Conservation (phyloP, 2,113 vertebrate genomes). For the Aix galericulata region DNA sequence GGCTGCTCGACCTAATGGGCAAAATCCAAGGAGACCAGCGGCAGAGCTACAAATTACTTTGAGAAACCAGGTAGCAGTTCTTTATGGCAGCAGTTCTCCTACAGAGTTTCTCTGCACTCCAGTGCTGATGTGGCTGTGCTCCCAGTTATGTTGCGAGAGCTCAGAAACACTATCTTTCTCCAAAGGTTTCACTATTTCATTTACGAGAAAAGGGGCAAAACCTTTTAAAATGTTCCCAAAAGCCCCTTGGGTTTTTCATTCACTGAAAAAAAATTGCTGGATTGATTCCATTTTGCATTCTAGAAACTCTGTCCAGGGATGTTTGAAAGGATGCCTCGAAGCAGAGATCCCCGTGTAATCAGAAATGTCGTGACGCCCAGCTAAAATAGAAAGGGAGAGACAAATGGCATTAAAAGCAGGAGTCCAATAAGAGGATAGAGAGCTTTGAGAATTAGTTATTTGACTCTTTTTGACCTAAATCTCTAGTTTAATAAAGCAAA, state of each 20-base stretch:
- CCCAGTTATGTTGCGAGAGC: not conserved
- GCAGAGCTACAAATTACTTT: not conserved
- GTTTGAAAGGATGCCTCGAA: not conserved
- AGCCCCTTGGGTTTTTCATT: not conserved
- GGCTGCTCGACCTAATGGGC: not conserved
- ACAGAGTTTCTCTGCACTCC: not conserved
- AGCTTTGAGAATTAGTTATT: slow-evolving; percentile 67
- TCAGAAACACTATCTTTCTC: not conserved
- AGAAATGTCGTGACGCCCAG: rapidly evolving
- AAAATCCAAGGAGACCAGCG: not conserved
- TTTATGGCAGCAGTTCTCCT: not conserved
- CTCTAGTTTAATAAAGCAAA: slow-evolving; percentile 64
- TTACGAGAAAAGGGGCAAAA: not conserved
- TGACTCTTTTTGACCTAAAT: slow-evolving; percentile 60
- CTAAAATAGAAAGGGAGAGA: not conserved
- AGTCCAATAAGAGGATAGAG: slow-evolving; percentile 57
- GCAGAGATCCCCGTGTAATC: not conserved
- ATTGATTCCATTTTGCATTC: not conserved
- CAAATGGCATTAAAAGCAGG: slow-evolving; percentile 37
- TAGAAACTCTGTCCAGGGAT: not conserved
- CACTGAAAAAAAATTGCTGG: not conserved
- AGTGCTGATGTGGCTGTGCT: not conserved
- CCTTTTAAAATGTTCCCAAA: not conserved
- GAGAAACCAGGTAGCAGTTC: not conserved
- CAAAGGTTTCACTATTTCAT: not conserved